Percentiles rank a stretch among this genome's conserved stretches.
phyloP scores from a whole-genome alignment of 2,797 vertebrate species.

The Catostomus latipinnis region DNA sequence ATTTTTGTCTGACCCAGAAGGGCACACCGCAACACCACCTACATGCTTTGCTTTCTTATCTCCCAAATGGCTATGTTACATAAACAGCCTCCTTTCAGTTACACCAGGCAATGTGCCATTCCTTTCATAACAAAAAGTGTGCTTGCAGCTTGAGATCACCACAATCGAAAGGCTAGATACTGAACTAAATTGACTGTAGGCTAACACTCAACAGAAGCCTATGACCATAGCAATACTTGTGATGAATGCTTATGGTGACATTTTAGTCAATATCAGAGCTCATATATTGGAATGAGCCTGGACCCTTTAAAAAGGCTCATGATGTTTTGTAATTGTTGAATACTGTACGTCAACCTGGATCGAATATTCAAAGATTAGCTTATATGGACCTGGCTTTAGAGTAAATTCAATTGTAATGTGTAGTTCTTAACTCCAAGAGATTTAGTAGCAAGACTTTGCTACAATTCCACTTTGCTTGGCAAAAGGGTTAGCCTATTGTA shows the following conservation, averaged over 20 bases:
- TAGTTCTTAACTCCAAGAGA: constrained; percentile 53
- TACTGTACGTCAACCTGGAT: not conserved
- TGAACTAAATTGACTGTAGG: not conserved
- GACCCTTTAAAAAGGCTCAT: constrained; percentile 12
- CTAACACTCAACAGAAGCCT: not conserved
- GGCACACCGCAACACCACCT: constrained; percentile 54
- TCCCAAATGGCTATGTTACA: constrained; percentile 68
- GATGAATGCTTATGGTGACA: constrained; percentile 26
- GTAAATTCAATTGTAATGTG: constrained; percentile 57
- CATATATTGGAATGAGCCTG: constrained; percentile 6
- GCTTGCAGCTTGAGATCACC: constrained; percentile 59
- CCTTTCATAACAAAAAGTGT: constrained; percentile 55
- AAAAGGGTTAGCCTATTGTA: constrained; percentile 53
- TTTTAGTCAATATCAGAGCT: constrained; percentile 24
- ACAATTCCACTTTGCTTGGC: constrained; percentile 57
- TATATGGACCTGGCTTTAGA: constrained; percentile 52
- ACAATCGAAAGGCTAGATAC: constrained; percentile 3
- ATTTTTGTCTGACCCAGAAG: constrained; percentile 43
- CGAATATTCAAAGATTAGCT: constrained; percentile 32
- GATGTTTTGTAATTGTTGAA: constrained; percentile 5
- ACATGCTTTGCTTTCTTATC: constrained; percentile 62
- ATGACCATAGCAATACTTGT: not conserved
- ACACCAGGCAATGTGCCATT: constrained; percentile 61
- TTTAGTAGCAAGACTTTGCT: constrained; percentile 51
- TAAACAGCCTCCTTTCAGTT: constrained; percentile 65